Conservation (phyloP, 2,113 vertebrate genomes). For the Callipepla californica region DNA sequence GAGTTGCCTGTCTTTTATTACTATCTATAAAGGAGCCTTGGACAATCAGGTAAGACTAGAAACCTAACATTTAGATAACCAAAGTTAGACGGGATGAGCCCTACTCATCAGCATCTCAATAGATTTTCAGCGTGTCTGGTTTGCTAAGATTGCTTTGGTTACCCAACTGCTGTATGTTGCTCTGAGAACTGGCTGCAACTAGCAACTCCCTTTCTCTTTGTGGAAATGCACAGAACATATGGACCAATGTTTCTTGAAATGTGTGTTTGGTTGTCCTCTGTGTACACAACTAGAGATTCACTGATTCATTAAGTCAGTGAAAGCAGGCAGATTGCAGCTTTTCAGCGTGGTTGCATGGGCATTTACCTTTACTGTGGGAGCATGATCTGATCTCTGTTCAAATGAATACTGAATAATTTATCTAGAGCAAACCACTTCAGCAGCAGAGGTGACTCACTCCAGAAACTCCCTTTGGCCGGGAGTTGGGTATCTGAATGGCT, state of each 20-base stretch:
- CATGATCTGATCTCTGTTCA: not conserved
- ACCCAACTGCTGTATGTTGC: not conserved
- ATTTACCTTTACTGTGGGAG: conserved; percentile 54
- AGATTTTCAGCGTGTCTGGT: not conserved
- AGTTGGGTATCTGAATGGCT: not conserved
- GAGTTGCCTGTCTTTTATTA: not conserved
- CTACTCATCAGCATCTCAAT: not conserved
- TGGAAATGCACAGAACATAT: not conserved
- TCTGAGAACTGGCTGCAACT: not conserved
- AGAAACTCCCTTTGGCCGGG: conserved; percentile 54
- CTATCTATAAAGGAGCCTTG: not conserved
- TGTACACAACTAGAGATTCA: not conserved
- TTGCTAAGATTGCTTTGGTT: not conserved
- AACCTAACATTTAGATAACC: not conserved
- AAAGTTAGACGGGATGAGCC: not conserved
- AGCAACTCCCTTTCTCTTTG: not conserved
- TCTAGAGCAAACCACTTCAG: conserved; percentile 41
- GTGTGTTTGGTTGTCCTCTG: not conserved
- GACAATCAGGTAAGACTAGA: not conserved
- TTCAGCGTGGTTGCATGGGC: not conserved
- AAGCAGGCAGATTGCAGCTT: not conserved
- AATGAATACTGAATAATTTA: conserved; percentile 47
- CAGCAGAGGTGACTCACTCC: conserved; percentile 33
- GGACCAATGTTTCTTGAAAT: not conserved
- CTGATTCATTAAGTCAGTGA: not conserved